Conservation (phyloP, 1,140 invertebrate genomes). For the Sinonovacula constricta region DNA sequence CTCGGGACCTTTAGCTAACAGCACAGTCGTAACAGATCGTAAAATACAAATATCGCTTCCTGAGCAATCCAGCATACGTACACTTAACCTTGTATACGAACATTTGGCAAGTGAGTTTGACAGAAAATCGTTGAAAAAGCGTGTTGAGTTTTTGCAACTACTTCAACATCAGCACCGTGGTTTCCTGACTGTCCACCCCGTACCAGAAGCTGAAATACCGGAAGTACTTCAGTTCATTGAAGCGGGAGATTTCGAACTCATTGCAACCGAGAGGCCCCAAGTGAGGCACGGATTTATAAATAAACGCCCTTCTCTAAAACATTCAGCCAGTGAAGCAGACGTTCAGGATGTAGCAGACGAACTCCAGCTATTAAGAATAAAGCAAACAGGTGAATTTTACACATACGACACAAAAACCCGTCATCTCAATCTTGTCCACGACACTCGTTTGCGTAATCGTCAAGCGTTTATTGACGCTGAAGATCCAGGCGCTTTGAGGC, state of each 20-base stretch:
- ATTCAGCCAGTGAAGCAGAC: background rate
- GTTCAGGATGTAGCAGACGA: background rate
- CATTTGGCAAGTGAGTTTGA: too few species aligned
- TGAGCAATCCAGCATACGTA: too few species aligned
- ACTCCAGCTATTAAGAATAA: conserved; percentile 20
- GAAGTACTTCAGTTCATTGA: too few species aligned
- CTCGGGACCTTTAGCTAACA: too few species aligned
- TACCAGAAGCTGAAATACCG: too few species aligned
- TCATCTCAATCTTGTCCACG: conserved; percentile 8
- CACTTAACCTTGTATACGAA: too few species aligned
- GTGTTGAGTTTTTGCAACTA: too few species aligned
- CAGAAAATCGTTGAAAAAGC: too few species aligned
- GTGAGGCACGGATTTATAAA: background rate
- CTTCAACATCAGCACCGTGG: too few species aligned
- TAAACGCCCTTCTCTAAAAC: background rate
- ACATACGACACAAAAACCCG: conserved; percentile 28
- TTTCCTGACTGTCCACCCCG: too few species aligned
- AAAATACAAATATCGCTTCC: too few species aligned
- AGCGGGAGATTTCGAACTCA: conserved; percentile 33
- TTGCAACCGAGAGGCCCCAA: conserved; percentile 14
- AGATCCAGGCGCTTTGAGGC: conserved; percentile 4
- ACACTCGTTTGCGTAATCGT: background rate
- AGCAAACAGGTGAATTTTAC: conserved; percentile 39
- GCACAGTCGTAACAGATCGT: too few species aligned
- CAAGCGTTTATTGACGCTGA: background rate